A percentile compares a stretch with the other conserved stretches of the same genome.
These are phyloP conservation scores for Lampris incognitus DNA, from an alignment of 2,113 vertebrate genomes.

Conservation along the genomic window DNA sequence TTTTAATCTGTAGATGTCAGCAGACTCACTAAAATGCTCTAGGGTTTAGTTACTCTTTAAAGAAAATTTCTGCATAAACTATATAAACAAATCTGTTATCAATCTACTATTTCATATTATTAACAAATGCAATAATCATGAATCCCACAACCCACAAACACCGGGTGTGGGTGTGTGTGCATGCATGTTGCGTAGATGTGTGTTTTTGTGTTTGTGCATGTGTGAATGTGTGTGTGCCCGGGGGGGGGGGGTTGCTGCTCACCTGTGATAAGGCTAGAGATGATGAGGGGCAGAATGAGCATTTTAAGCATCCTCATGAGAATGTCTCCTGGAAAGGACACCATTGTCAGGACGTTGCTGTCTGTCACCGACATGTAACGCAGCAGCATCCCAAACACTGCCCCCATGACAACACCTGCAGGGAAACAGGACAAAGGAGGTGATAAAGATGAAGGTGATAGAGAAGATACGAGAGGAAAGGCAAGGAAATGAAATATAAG, in stretches of 20 bases:
- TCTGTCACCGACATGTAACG: conserved; percentile 79
- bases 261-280: conserved; percentile 90
- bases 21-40: no score
- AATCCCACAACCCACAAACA: no score
- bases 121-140: no score
- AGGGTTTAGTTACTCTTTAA: no score
- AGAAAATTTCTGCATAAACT: no score
- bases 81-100: no score
- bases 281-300: conserved; percentile 88
- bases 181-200: neutral
- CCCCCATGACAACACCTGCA: conserved; percentile 84
- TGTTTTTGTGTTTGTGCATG: neutral
- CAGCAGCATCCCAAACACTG: conserved; percentile 79
- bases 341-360: conserved; percentile 72
- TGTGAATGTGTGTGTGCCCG: conserved; percentile 18
- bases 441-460: neutral
- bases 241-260: neutral
- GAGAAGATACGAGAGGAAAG: neutral
- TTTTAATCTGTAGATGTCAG: no score
- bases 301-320: conserved; percentile 90
- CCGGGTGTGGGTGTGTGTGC: neutral
- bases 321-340: conserved; percentile 88
- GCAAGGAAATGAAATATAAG: neutral
- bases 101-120: no score
- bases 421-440: neutral